Evolutionary conservation across 1,140 invertebrate species (phyloP).

Genomic region (Ceratoteleas bidentatus): DNA sequence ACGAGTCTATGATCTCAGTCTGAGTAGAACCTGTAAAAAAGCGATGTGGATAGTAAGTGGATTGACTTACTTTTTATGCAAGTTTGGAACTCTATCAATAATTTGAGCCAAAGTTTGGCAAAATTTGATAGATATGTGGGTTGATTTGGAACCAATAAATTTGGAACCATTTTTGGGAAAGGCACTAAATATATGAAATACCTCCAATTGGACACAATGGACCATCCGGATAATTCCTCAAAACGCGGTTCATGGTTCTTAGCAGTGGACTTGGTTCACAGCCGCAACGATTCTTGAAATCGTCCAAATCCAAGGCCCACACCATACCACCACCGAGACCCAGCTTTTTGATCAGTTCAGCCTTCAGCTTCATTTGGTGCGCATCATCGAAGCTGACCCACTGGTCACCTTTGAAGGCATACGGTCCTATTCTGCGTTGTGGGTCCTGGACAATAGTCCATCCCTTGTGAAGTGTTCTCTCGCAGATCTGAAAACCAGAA

Average conservation of each 20-base stretch:
- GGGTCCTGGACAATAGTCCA: constrained; percentile 83
- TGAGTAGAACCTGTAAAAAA: no score
- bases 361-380: constrained; percentile 83
- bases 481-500: constrained; percentile 69
- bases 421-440: constrained; percentile 83
- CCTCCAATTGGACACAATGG: constrained; percentile 76
- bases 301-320: constrained; percentile 94
- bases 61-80: no score
- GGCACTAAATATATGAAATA: no score
- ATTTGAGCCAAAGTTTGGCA: no score
- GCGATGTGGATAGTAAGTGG: no score
- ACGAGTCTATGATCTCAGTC: neutral
- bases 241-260: constrained; percentile 88
- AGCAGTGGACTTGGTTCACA: constrained; percentile 91
- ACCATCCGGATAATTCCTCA: constrained; percentile 84
- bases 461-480: constrained; percentile 76
- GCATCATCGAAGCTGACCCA: constrained; percentile 87
- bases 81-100: no score
- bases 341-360: constrained; percentile 88
- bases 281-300: constrained; percentile 89
- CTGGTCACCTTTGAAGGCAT: constrained; percentile 84
- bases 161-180: no score
- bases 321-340: constrained; percentile 92
- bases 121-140: no score
- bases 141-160: no score